A percentile compares a stretch with the other conserved stretches of the same genome.
Conservation (phyloP, 2,888 invertebrate genomes). For the Melanargia galathea region DNA sequence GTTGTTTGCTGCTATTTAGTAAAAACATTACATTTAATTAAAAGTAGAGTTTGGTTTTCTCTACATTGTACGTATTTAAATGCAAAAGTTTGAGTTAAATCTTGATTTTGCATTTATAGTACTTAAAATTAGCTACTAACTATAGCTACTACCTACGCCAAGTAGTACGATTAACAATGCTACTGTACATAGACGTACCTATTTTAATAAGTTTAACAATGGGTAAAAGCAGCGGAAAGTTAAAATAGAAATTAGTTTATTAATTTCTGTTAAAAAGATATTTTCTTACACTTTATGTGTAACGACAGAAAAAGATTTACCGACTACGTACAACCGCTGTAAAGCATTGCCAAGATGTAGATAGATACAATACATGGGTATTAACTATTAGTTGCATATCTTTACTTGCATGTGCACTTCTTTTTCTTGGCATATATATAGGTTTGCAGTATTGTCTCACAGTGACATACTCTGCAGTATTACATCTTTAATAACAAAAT, state of each 20-base stretch:
- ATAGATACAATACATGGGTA: too few species aligned
- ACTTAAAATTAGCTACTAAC: too few species aligned
- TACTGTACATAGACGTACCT: too few species aligned
- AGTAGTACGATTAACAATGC: too few species aligned
- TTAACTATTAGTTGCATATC: constrained; percentile 34
- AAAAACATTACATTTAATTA: background rate
- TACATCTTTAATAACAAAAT: constrained; percentile 19
- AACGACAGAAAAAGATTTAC: background rate
- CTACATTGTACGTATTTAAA: background rate
- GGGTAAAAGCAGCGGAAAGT: too few species aligned
- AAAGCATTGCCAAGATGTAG: constrained; percentile 32
- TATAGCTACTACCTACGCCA: too few species aligned
- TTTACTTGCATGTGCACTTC: constrained; percentile 30
- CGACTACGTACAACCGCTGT: background rate
- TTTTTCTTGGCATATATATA: constrained; percentile 36
- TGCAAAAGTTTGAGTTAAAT: background rate
- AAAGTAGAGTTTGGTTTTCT: background rate
- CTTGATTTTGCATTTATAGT: background rate
- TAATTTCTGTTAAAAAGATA: too few species aligned
- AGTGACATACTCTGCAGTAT: constrained; percentile 29
- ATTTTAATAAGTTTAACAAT: too few species aligned
- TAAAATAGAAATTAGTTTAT: too few species aligned
- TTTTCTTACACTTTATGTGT: too few species aligned
- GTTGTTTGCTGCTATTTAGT: constrained; percentile 7
- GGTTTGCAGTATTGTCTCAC: constrained; percentile 33